Evolutionary conservation across 2,113 vertebrate genomes (phyloP), one percentile per base, ranked within the genome.

Genomic region (Oncorhynchus mykiss): DNA sequence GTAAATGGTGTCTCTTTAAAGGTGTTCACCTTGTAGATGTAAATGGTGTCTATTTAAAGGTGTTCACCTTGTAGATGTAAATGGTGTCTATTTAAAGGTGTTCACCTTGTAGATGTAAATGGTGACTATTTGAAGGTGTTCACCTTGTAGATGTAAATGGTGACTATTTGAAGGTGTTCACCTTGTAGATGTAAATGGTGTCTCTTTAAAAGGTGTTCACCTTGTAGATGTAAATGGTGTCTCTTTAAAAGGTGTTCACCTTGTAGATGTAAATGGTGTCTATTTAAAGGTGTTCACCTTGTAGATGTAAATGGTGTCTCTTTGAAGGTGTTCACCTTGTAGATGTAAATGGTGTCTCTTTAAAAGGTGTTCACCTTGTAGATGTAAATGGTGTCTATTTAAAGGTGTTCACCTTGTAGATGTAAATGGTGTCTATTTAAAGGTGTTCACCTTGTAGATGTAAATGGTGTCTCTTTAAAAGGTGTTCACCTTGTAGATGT

Each of bases 101-200:
- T 3, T 77, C 72, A 93, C 92, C 94, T 98, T 99, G 92, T 99
- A 98, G 76, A 98, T 96, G 0, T 99, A 31, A 39, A 39, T 39
- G 39, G 39, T 9, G 39, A 2, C 8, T 45, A 2, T 45, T 11
- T 45, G 11, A 45, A 11, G 39, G 24, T 8, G 3, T 2, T 77
- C 72, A 93, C 92, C 94, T 98, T 99, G 92, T 99, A 98, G 76
- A 98, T n/a, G n/a, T n/a, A n/a, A n/a, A n/a, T n/a, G n/a, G n/a
- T n/a, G n/a, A n/a, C n/a, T n/a, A n/a, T n/a, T 8, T 39, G 9
- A 39, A 9, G 39, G 22, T 12, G 3, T 3, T 77, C 72, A 93
- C 92, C 94, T 98, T 99, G 92, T 99, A 98, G 76, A 98, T 96
- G 0, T 99, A 31, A 39, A 39, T 39, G 39, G 39, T 9, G 39